Percentiles rank a stretch among this genome's conserved stretches.
These are phyloP conservation scores for Drosophila ficusphila DNA, from an alignment of 1,140 invertebrate genomes.

Conservation along the genomic window DNA sequence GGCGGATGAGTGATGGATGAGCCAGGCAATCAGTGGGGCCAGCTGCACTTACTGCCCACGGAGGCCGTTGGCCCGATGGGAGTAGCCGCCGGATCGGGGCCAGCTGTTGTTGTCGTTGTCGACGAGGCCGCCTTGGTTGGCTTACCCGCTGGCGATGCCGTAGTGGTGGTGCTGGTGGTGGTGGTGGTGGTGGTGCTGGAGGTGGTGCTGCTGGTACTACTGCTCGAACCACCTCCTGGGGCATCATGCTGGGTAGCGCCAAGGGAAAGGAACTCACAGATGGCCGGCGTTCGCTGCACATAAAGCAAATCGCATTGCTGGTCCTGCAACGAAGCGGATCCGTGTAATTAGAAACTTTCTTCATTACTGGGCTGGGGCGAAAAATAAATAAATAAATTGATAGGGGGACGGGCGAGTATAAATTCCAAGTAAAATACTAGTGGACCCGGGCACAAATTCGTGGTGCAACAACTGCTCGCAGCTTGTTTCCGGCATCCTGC, in stretches of 20 bases:
- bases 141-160: conserved; percentile 56
- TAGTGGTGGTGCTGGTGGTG: conserved; percentile 25
- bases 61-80: conserved; percentile 68
- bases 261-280: conserved; percentile 75
- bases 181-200: conserved; percentile 3
- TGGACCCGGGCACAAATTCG: conserved; percentile 43
- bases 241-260: conserved; percentile 25
- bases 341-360: conserved; percentile 76
- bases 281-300: conserved; percentile 73
- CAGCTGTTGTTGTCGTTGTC: conserved; percentile 30
- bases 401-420: conserved; percentile 61
- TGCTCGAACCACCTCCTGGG: conserved; percentile 1
- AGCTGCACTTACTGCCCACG: conserved; percentile 79
- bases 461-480: conserved; percentile 66
- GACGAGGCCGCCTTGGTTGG: conserved; percentile 44
- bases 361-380: conserved; percentile 69
- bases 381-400: conserved; percentile 79
- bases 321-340: conserved; percentile 51
- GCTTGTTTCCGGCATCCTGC: conserved; percentile 50
- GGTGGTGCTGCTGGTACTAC: neutral
- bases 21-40: conserved; percentile 3
- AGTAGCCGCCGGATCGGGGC: conserved; percentile 44
- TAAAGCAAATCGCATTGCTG: conserved; percentile 76
- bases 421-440: conserved; percentile 52
- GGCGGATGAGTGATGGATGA: conserved; percentile 8